A percentile compares a stretch with the other conserved stretches of the same genome.
Evolutionary conservation across 2,113 vertebrate genomes (phyloP).

Genomic region (Poecilia latipinna): DNA sequence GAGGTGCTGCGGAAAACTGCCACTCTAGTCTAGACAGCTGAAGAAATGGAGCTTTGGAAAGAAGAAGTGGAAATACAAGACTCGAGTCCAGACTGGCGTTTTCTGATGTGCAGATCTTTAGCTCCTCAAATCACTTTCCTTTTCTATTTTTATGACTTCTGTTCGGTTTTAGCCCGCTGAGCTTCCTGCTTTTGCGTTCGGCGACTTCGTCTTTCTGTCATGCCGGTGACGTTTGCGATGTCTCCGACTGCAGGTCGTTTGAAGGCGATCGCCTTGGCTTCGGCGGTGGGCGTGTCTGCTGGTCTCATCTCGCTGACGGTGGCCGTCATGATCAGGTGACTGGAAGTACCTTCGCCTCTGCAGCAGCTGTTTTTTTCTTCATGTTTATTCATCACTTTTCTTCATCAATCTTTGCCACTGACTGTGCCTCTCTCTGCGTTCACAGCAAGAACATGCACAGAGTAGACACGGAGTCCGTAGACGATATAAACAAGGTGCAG

Average conservation of each 20-base stretch:
- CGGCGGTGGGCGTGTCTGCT: slow-evolving; percentile 80
- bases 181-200: slow-evolving; percentile 24
- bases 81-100: slow-evolving; percentile 60
- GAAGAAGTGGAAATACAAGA: slow-evolving; percentile 68
- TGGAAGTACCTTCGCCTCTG: not conserved
- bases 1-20: slow-evolving; percentile 78
- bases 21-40: slow-evolving; percentile 69
- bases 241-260: slow-evolving; percentile 70
- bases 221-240: slow-evolving; percentile 8
- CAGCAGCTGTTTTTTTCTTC: not conserved
- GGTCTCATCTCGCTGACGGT: slow-evolving; percentile 82
- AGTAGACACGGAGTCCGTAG: slow-evolving; percentile 71
- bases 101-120: slow-evolving; percentile 31
- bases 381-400: not conserved
- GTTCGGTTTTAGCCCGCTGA: slow-evolving; percentile 9
- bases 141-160: slow-evolving; percentile 48
- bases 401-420: not conserved
- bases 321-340: slow-evolving; percentile 83
- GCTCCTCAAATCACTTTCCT: slow-evolving; percentile 33
- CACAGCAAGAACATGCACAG: slow-evolving; percentile 83
- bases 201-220: not conserved
- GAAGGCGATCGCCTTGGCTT: slow-evolving; percentile 80
- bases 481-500: slow-evolving; percentile 69
- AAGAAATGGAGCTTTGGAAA: slow-evolving; percentile 69
- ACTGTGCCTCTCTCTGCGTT: slow-evolving; percentile 21